Evolutionary conservation across 2,797 vertebrate genomes (phyloP).

Genomic region (Siniperca obscura): DNA sequence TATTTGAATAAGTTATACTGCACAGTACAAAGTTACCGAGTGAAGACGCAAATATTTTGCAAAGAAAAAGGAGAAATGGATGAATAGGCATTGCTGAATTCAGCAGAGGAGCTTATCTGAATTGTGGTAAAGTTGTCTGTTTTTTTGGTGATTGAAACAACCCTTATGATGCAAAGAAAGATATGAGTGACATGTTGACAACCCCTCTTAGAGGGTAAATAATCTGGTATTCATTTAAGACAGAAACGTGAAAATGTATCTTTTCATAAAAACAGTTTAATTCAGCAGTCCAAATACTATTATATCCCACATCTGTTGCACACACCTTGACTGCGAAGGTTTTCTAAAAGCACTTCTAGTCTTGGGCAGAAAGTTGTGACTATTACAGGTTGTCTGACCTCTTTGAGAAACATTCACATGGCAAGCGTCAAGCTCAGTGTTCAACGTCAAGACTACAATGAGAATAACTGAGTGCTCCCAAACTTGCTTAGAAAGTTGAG

Average conservation of each 20-base stretch:
- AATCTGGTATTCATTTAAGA: constrained; percentile 16
- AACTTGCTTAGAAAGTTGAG: neutral
- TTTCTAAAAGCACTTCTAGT: constrained; percentile 1
- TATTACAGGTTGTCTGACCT: neutral
- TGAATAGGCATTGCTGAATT: constrained; percentile 41
- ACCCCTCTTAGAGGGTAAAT: constrained; percentile 1
- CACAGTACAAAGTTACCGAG: constrained; percentile 65
- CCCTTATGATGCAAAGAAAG: neutral
- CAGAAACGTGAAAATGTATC: neutral
- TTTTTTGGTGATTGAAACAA: constrained; percentile 29
- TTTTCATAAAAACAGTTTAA: constrained; percentile 29
- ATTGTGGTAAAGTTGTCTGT: constrained; percentile 8
- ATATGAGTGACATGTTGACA: constrained; percentile 7
- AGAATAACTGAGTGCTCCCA: neutral
- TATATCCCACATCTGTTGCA: neutral
- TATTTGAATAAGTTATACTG: constrained; percentile 71
- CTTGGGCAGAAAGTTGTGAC: neutral
- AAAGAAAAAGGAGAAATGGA: constrained; percentile 48
- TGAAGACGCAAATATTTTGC: constrained; percentile 58
- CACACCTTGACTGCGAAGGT: neutral
- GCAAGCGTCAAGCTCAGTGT: neutral
- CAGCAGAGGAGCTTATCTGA: constrained; percentile 74
- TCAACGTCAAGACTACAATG: neutral
- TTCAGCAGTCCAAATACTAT: constrained; percentile 10
- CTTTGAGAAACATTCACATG: neutral